Percentiles rank a stretch among this genome's conserved stretches.
Evolutionary conservation across 2,797 vertebrate species (phyloP).

Genomic region (Ceryle rudis): DNA sequence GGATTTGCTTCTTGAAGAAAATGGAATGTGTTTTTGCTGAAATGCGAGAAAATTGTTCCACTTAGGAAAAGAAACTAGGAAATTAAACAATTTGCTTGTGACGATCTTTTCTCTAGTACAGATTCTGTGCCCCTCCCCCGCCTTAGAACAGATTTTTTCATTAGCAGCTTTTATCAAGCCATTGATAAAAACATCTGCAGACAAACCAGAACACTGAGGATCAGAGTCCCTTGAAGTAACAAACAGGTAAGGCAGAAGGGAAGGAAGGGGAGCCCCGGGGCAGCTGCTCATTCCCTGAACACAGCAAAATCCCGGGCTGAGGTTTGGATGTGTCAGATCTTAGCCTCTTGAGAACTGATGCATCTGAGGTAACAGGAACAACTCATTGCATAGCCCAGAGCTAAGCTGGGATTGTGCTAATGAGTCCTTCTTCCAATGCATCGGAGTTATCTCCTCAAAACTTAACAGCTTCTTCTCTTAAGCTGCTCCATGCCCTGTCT

Average conservation of each 20-base stretch:
- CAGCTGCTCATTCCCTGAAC: background rate
- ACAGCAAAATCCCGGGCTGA: background rate
- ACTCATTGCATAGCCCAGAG: background rate
- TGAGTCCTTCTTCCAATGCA: background rate
- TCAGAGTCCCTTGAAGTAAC: background rate
- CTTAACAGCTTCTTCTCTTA: background rate
- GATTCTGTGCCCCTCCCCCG: rapidly evolving
- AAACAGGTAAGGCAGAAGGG: background rate
- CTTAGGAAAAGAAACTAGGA: background rate
- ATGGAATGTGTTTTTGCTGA: background rate
- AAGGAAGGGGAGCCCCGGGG: background rate
- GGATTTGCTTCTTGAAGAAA: background rate
- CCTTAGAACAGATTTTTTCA: background rate
- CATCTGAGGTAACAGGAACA: background rate
- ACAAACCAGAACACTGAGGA: background rate
- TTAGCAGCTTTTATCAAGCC: background rate
- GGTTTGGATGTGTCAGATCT: background rate
- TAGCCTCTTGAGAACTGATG: too few relatives aligned
- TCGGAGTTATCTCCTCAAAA: background rate
- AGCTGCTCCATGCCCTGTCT: background rate
- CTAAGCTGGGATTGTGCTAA: background rate
- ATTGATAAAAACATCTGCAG: background rate
- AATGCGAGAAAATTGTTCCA: background rate
- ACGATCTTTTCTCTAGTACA: background rate
- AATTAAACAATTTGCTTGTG: background rate